Conservation (phyloP, 2,888 invertebrate genomes). For the Lithophane ornitopus region DNA sequence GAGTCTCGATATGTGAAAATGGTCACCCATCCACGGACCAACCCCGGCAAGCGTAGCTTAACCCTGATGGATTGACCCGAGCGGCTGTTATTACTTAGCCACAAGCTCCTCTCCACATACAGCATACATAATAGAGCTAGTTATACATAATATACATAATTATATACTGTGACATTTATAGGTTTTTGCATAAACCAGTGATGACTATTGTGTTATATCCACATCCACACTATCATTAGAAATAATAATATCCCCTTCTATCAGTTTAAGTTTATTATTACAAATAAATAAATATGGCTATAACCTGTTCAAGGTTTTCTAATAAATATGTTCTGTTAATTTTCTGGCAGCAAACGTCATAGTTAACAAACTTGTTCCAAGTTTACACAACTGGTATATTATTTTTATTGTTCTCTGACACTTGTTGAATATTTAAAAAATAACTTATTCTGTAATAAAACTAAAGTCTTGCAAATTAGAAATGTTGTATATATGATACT, state of each 20-base stretch:
- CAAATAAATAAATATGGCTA: neutral
- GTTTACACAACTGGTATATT: constrained; percentile 22
- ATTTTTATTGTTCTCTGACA: neutral
- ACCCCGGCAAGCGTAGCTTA: no score
- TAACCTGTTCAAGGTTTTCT: constrained; percentile 8
- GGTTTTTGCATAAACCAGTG: neutral
- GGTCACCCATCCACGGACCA: no score
- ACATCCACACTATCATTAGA: neutral
- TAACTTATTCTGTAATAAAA: neutral
- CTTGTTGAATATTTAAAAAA: neutral
- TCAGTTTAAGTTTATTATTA: neutral
- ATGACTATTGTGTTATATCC: neutral
- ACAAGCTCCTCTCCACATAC: no score
- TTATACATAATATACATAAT: neutral
- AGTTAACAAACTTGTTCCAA: neutral
- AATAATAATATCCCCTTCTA: neutral
- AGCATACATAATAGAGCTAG: no score
- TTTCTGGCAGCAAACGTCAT: neutral
- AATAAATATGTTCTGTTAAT: neutral
- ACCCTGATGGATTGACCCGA: no score
- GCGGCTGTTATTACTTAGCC: no score
- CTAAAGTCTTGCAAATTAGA: constrained; percentile 3
- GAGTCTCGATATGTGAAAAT: no score
- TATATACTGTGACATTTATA: neutral
- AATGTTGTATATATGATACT: constrained; percentile 3